Base-by-base conservation (phyloP, 2,888 invertebrate genomes). In the Erebia ligea region DNA sequence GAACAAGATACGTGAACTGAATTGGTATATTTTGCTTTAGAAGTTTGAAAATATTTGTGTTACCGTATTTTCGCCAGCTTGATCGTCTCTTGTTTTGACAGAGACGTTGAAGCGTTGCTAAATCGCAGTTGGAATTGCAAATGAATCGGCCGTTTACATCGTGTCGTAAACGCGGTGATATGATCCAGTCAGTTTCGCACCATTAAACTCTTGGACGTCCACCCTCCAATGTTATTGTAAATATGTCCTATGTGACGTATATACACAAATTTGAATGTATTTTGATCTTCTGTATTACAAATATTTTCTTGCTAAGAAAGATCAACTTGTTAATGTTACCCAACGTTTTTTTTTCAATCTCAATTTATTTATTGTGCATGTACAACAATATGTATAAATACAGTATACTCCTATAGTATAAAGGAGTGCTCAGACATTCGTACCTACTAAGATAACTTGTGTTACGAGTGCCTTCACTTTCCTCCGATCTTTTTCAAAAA, bases 141-240 rank as follows among this genome's bases (percentile, higher is more conserved):
- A 93, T 93, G 93, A 93, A 92, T 91, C 91, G 91, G 88, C 89
- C 89, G 87, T 92, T 92, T 91, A 88, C 90, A 89, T 81, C 86
- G 87, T 82, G 88, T 91, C 92, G 92, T 93, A 92, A 93, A 93
- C 82, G 80, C 85, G 80, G 89, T 90, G 90, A 92, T 92, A 92
- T 92, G 92, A 92, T 92, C 91, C 92, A 90, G 93, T 91, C 91
- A 91, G 89, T 93, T 92, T 92, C 93, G 89, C 92, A 80, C 92
- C 93, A 93, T 93, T 93, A 92, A 93, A 87, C 85, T 81, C 84
- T 89, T 81, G 90, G 92, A 90, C 90, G 85, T 84, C 83, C 84
- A 82, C 85, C 86, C 84, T 34, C 81, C 79, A 79, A 80, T 84
- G 84, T 87, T 87, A 86, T 87, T 89, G 86, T 87, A 84, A 88